Conservation (phyloP, 2,113 vertebrate genomes). For the Trichechus manatus region DNA sequence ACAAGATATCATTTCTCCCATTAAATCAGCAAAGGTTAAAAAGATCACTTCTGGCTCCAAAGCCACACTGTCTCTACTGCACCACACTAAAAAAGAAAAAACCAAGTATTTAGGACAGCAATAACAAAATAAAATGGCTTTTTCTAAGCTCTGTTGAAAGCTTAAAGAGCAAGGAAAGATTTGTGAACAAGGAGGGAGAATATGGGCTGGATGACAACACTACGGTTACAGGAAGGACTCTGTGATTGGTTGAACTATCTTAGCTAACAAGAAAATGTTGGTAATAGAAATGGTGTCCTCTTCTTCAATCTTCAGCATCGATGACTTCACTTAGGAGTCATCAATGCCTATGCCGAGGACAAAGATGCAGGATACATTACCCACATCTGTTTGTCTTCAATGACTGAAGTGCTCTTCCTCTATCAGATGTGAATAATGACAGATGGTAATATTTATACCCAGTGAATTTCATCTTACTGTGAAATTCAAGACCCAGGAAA, state of each 20-base stretch:
- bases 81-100: background rate
- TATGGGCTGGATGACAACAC: background rate
- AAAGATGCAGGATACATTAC: background rate
- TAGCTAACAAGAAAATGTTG: background rate
- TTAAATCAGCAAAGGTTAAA: background rate
- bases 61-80: background rate
- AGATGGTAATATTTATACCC: background rate
- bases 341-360: background rate
- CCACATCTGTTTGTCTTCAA: background rate
- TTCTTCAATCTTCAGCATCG: background rate
- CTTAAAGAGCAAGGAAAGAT: conserved; percentile 18
- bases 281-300: background rate
- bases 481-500: conserved; percentile 32
- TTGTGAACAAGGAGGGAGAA: background rate
- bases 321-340: background rate
- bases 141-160: conserved; percentile 13
- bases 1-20: background rate
- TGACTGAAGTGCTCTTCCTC: background rate
- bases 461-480: background rate
- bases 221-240: background rate
- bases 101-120: background rate
- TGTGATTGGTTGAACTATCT: background rate
- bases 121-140: background rate
- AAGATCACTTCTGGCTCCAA: conserved; percentile 9
- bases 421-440: background rate